phyloP scores from a whole-genome alignment of 1,140 invertebrate species.

The Heliconius hewitsoni region DNA sequence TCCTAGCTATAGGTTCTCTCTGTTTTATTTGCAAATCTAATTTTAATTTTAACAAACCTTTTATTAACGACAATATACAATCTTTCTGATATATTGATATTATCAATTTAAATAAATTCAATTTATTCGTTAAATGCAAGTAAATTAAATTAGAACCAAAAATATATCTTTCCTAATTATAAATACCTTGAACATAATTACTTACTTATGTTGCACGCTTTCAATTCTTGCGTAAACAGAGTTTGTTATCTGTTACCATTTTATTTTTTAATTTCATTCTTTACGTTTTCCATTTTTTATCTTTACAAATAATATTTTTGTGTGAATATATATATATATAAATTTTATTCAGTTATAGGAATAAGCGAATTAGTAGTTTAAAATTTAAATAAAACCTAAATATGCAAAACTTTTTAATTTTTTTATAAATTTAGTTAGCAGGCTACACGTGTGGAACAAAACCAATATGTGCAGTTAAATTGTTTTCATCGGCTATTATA shows the following conservation, averaged over 20 bases:
- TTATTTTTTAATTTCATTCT: not conserved
- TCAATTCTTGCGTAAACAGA: not conserved
- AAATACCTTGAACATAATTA: not conserved
- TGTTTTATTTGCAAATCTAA: too few species aligned
- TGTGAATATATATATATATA: too few species aligned
- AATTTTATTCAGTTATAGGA: too few species aligned
- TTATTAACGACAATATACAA: too few species aligned
- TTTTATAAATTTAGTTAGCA: not conserved
- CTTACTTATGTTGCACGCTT: conserved; percentile 3
- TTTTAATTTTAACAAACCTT: too few species aligned
- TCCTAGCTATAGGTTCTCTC: too few species aligned
- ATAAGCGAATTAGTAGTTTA: not conserved
- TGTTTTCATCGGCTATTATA: too few species aligned
- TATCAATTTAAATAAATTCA: not conserved
- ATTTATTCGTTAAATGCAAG: not conserved
- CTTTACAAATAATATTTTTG: not conserved
- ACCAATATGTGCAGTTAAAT: too few species aligned
- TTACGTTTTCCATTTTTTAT: not conserved
- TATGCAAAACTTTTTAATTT: too few species aligned
- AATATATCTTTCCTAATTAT: not conserved
- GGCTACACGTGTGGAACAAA: conserved; percentile 1
- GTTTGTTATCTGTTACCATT: not conserved
- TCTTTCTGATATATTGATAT: not conserved
- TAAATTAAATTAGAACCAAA: not conserved
- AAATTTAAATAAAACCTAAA: not conserved